Base-by-base conservation (phyloP, 2,888 invertebrate genomes). In the Acrocera orbiculus region DNA sequence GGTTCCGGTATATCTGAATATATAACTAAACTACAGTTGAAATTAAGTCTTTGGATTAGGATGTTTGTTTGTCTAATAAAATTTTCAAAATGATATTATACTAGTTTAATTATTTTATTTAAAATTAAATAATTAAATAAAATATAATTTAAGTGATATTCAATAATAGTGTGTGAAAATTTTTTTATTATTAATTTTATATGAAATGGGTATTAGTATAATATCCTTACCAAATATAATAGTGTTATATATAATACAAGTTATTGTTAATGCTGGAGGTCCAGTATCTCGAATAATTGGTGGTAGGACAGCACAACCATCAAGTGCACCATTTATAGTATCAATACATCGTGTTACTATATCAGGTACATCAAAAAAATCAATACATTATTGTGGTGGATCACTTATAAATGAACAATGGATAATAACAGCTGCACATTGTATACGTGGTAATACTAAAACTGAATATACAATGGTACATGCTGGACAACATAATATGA, bases 341-440 rank as follows among this genome's bases (percentile, higher is more conserved):
- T 56, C 56, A 25, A 51, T 57, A 34, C 56, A 57, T 42, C 6
- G 19, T 10, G 16, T 19, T 13, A 47, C 49, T 4, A n/a, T n/a
- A n/a, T n/a, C n/a, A n/a, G 46, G 46, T 13, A 46, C 46, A 11
- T 49, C 25, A 13, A 22, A 11, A 13, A 14, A 42, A 5, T 39
- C 47, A n/a, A 46, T 54, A 1, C 57, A 57, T 40, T 54, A 53
- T 27, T 58, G 58, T 32, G 57, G 57, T 9, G 57, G 57, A 20
- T 51, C 58, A 10, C 46, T 57, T 5, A 51, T 57, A 32, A 54
- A 54, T 36, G 51, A 55, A 37, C 44, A 58, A 35, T 58, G 58
- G 58, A 55, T 57, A 40, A 27, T 57, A 16, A 58, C 57, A 2
- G 57, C 57, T 7, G 57, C 58, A 6, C 57, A 57, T 39, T 57